Evolutionary conservation across 1,140 invertebrate genomes (phyloP), one percentile per base, ranked within the genome.

Genomic region (Papilio glaucus): DNA sequence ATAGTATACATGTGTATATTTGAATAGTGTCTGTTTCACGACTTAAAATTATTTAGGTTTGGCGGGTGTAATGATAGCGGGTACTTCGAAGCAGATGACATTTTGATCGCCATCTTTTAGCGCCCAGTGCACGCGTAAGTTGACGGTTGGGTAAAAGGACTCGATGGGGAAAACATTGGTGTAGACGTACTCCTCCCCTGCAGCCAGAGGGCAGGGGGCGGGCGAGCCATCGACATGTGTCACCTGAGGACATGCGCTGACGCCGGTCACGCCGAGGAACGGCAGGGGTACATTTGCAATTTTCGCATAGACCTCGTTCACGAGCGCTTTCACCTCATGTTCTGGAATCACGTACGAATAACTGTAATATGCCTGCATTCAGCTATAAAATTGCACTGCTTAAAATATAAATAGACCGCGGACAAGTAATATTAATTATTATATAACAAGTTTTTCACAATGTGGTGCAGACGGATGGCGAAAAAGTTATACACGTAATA

Each of bases 21-120:
- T 45, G n/a, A n/a, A 45, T 26, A 57, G 24, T 57, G 24, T 57
- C 18, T 38, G 33, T 21, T 65, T 33, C n/a, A 39, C 6, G 37
- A 39, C 10, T 39, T 15, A 57, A 26, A 24, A 13, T 57, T 57
- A 57, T 24, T 57, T 57, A 57, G 49, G 49, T 53, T 77, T 76
- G 5, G 62, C 33, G 0, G 72, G 12, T 0, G 74, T 73, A 61
- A 96, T 96, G 77, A 93, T 94, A 1, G 95, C 94, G 21, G 95
- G 95, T 71, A 96, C 93, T 87, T 96, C 94, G 83, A 96, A 96
- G 78, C 95, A 96, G 12, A 94, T 92, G 1, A 94, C 79, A 72
- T 94, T 86, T 63, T 92, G 77, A 12, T 84, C 75, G 3, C 91
- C 88, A 8, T 85, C 82, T 10, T 94, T 86, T 9, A 96, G 82